These are phyloP conservation scores for Rostratula benghalensis DNA, from an alignment of 2,113 vertebrate species.

Conservation along the genomic window DNA sequence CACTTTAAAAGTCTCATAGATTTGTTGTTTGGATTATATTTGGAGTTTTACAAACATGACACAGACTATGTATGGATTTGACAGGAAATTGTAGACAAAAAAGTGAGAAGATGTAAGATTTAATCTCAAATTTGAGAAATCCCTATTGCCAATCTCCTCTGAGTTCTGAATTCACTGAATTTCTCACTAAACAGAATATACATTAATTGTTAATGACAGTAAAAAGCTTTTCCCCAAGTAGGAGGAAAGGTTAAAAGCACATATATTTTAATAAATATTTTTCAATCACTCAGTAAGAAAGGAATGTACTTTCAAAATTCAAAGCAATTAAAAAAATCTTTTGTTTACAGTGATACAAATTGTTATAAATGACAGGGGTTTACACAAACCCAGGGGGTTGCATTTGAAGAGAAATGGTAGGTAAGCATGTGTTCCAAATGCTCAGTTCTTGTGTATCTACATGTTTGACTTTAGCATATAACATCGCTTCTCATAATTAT, in stretches of 20 bases:
- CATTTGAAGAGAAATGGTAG: background rate
- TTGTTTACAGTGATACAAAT: background rate
- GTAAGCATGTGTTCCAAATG: background rate
- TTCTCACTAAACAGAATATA: background rate
- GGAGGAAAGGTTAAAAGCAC: background rate
- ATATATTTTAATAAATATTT: background rate
- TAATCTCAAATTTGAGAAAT: background rate
- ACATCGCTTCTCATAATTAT: background rate
- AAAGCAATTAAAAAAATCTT: background rate
- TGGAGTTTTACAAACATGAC: background rate
- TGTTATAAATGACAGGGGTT: rapidly evolving
- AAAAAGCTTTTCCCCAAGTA: background rate
- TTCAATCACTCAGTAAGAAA: background rate
- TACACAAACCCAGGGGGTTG: background rate
- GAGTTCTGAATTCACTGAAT: background rate
- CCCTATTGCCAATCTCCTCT: background rate
- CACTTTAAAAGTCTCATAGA: background rate
- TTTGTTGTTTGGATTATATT: background rate
- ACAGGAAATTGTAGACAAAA: background rate
- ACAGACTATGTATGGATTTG: background rate
- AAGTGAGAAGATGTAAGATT: background rate
- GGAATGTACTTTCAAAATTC: background rate
- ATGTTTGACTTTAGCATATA: background rate
- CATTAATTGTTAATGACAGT: background rate
- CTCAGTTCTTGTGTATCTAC: rapidly evolving